Percentiles rank a stretch among this genome's conserved stretches.
Conservation (phyloP, 2,888 invertebrate genomes). For the Nematopogon swammerdamellus region DNA sequence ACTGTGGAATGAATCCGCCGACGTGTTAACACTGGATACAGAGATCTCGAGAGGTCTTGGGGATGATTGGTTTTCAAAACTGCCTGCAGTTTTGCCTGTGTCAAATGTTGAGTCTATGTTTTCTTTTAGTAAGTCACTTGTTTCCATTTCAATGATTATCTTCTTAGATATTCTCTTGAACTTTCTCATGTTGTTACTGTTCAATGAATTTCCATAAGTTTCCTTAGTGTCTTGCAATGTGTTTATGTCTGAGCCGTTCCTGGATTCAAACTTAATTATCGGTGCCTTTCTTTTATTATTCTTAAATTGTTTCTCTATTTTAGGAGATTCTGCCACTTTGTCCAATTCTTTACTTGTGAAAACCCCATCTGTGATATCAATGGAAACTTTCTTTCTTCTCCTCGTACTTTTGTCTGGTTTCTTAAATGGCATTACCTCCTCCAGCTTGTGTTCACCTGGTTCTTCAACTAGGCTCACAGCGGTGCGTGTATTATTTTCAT, state of each 20-base stretch:
- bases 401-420: background rate
- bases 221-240: no score
- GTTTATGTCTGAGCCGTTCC: no score
- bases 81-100: background rate
- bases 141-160: constrained; percentile 6
- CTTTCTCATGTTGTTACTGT: no score
- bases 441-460: background rate
- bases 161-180: constrained; percentile 16
- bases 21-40: constrained; percentile 12
- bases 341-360: background rate
- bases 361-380: background rate
- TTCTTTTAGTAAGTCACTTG: constrained; percentile 16
- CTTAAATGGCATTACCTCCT: background rate
- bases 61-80: background rate
- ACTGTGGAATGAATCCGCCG: constrained; percentile 37
- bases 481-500: background rate
- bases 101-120: no score
- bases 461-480: background rate
- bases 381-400: background rate
- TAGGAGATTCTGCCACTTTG: background rate
- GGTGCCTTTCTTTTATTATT: background rate
- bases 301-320: background rate
- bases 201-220: no score
- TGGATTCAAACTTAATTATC: no score
- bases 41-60: background rate